These are phyloP conservation scores for Australoheros scitulus DNA, from an alignment of 2,113 vertebrate species.

Conservation along the genomic window DNA sequence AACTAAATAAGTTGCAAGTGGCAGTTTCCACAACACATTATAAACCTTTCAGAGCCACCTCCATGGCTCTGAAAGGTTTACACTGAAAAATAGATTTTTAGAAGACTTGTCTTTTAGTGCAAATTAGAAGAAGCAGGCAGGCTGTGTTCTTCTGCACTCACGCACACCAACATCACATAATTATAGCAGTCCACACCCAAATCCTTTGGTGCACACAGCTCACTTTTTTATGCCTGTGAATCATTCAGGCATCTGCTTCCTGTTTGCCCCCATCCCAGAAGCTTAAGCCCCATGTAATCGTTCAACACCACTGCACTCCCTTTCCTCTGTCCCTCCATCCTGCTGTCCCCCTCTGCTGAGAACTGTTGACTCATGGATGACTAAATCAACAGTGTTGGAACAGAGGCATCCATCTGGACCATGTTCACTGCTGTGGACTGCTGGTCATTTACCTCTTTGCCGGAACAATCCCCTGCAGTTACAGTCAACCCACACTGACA, in stretches of 20 bases:
- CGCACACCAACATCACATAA: not conserved
- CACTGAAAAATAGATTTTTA: not conserved
- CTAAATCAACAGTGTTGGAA: constrained; percentile 71
- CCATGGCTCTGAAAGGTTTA: not conserved
- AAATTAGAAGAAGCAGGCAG: not conserved
- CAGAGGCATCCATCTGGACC: constrained; percentile 56
- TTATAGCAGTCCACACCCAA: constrained; percentile 26
- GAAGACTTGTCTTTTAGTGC: not conserved
- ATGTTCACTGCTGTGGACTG: constrained; percentile 43
- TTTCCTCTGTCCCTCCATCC: constrained; percentile 55
- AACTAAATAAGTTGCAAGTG: too few species aligned
- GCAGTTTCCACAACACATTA: too few species aligned
- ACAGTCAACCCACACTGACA: constrained; percentile 52
- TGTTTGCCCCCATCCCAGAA: constrained; percentile 62
- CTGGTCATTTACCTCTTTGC: constrained; percentile 60
- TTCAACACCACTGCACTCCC: constrained; percentile 69
- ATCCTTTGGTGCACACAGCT: constrained; percentile 17
- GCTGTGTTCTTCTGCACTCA: not conserved
- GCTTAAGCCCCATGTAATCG: constrained; percentile 64
- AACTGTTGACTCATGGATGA: constrained; percentile 71
- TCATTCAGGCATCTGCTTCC: constrained; percentile 68
- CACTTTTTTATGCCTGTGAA: constrained; percentile 33
- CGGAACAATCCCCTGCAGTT: constrained; percentile 59
- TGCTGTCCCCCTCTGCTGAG: constrained; percentile 49
- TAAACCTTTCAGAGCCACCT: too few species aligned